Evolutionary conservation across 2,113 vertebrate species (phyloP), one percentile per base, ranked within the genome.

Genomic region (Plecturocebus donacophilus): DNA sequence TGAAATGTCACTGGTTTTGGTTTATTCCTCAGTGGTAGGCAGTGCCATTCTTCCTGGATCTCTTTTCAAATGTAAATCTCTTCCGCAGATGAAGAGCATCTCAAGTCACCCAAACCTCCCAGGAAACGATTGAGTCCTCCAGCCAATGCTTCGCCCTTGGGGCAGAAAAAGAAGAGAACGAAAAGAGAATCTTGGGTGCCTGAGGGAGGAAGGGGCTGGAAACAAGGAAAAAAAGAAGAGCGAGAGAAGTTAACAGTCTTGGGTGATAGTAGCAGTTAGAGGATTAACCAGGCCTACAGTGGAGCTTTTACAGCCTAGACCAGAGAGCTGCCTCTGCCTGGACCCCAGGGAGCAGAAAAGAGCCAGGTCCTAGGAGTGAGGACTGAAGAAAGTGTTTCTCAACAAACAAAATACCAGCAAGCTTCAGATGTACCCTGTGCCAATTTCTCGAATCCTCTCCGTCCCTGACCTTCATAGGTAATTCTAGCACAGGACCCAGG

Each of bases 271-370:
- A 45, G 35, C 8, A 66, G 85, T 35, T 20, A 25, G 58, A 27
- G 38, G 30, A 7, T 38, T 56, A 38, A 68, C 17, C 73, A 30
- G 52, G 23, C 3, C 7, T 4, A 1, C n/a, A 16, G 66, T 5
- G 30, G n/a, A 32, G 12, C 0, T 35, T 81, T 30, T 20, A 21
- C 0, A 0, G 20, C 0, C 6, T 1, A 13, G 23, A n/a, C 58
- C 30, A 4, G 23, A 61, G 40, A 1, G 0, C 35, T 27, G 27
- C 25, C 49, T 23, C 2, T 17, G 3, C 27, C 19, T 27, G 16
- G 38, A 21, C 12, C 9, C 32, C 5, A 6, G 5, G 30, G 38
- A 71, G 11, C 35, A 27, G 52, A 52, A 87, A 68, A 6, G 16
- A 86, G 1, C 20, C 27, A 2, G 32, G 0, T 2, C 66, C 64